Evolutionary conservation across 2,888 invertebrate genomes (phyloP).

Genomic region (Catocala sponsa): DNA sequence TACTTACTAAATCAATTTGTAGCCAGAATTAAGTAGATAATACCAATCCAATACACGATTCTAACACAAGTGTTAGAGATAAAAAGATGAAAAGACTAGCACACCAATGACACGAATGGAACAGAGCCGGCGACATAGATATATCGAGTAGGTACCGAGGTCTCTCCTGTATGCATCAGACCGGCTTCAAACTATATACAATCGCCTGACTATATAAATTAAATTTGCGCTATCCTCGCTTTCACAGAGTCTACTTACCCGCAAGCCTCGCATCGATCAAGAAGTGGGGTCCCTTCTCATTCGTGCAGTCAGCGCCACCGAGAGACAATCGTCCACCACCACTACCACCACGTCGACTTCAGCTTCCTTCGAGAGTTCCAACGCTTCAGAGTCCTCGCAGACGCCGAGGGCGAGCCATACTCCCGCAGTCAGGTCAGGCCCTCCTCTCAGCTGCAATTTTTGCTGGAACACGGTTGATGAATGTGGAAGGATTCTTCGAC

Average conservation of each 20-base stretch:
- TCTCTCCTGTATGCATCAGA: no score
- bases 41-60: no score
- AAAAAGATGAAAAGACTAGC: no score
- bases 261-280: conserved; percentile 56
- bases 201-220: no score
- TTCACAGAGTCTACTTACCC: conserved; percentile 28
- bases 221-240: no score
- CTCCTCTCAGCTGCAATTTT: conserved; percentile 95
- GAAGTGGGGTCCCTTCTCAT: conserved; percentile 67
- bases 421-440: conserved; percentile 94
- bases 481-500: conserved; percentile 93
- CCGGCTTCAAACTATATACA: no score
- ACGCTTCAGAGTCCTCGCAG: conserved; percentile 49
- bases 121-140: no score
- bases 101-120: no score
- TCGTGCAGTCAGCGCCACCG: conserved; percentile 63
- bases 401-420: conserved; percentile 92
- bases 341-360: conserved; percentile 50
- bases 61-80: no score
- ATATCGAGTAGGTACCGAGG: no score
- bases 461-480: conserved; percentile 97
- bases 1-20: no score
- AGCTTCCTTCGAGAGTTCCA: conserved; percentile 45
- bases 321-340: conserved; percentile 57
- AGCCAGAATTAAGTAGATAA: no score